Evolutionary conservation across 2,888 invertebrate genomes (phyloP).

Genomic region (Ormyrus rosae): DNA sequence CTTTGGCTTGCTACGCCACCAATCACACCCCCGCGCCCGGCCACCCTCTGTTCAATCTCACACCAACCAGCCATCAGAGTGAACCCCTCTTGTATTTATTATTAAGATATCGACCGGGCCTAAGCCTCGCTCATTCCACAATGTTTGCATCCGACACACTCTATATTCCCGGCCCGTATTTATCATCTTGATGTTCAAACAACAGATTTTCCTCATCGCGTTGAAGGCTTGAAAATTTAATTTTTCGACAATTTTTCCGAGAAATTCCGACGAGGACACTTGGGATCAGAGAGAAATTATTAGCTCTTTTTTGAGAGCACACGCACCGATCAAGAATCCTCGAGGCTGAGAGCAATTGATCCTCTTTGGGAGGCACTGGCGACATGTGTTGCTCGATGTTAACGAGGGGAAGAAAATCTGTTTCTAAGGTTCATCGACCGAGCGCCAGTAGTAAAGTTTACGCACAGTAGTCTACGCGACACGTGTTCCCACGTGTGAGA

Average conservation of each 20-base stretch:
- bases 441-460: constrained; percentile 60
- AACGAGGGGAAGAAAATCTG: constrained; percentile 61
- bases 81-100: constrained; percentile 73
- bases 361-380: constrained; percentile 6
- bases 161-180: constrained; percentile 35
- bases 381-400: constrained; percentile 48
- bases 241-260: no score
- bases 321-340: constrained; percentile 16
- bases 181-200: constrained; percentile 22
- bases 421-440: constrained; percentile 68
- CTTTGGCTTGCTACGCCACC: constrained; percentile 59
- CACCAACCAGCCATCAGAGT: constrained; percentile 71
- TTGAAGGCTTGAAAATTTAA: no score
- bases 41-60: constrained; percentile 71
- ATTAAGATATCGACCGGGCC: constrained; percentile 75
- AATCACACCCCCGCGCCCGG: constrained; percentile 63
- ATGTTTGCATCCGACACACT: constrained; percentile 58
- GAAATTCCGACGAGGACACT: no score
- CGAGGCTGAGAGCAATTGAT: constrained; percentile 31
- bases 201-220: constrained; percentile 13
- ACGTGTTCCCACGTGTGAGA: constrained; percentile 46
- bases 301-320: constrained; percentile 30
- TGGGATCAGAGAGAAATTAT: neutral
- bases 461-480: constrained; percentile 30
- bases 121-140: constrained; percentile 67